Evolutionary conservation across 2,113 vertebrate genomes (phyloP).

Genomic region (Eretmochelys imbricata): DNA sequence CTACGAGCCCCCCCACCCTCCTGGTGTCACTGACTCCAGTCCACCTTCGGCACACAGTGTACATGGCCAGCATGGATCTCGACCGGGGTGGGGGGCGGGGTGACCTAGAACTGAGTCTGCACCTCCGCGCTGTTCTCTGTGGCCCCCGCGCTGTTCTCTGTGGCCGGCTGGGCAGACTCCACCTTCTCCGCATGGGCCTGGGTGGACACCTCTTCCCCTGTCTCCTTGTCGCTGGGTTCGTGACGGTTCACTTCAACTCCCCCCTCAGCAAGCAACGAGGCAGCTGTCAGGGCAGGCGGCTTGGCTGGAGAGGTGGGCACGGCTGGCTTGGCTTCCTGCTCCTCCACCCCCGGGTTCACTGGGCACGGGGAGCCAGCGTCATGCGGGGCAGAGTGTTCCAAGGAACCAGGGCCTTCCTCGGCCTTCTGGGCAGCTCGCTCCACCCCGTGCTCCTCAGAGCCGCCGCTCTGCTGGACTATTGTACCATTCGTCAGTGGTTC

Average conservation of each 20-base stretch:
- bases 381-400: neutral
- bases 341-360: conserved; percentile 31
- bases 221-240: conserved; percentile 72
- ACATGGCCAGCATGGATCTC: rapidly evolving
- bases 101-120: conserved; percentile 81
- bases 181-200: rapidly evolving
- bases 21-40: neutral
- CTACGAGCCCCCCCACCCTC: neutral
- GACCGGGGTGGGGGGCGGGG: rapidly evolving
- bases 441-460: conserved; percentile 25
- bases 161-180: neutral
- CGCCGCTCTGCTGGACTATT: neutral
- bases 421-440: conserved; percentile 25
- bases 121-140: conserved; percentile 30
- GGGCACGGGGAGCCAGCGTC: conserved; percentile 71
- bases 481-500: conserved; percentile 70
- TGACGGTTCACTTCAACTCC: conserved; percentile 50
- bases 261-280: conserved; percentile 33
- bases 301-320: conserved; percentile 8
- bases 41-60: neutral
- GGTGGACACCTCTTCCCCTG: conserved; percentile 54
- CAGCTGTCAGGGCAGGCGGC: neutral
- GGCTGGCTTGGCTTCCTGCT: neutral
- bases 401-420: neutral
- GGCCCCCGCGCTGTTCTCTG: conserved; percentile 13